These are phyloP conservation scores for Leptinotarsa undecemlineata DNA, from an alignment of 1,140 invertebrate genomes.

Conservation along the genomic window DNA sequence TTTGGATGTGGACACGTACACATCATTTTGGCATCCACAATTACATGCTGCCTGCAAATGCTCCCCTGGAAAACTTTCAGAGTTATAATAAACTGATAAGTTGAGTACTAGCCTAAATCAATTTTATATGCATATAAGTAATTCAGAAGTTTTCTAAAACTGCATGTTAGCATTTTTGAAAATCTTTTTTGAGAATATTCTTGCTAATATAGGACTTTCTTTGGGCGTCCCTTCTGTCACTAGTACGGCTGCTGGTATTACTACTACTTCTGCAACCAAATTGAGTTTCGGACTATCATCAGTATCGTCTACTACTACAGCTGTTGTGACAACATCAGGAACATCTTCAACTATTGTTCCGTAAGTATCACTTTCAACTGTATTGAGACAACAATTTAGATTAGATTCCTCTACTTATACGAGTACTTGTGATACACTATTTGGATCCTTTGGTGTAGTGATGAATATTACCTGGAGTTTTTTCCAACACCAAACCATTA, in stretches of 20 bases:
- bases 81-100: too few relatives aligned
- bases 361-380: not conserved
- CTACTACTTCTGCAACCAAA: slow-evolving; percentile 35
- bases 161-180: slow-evolving; percentile 42
- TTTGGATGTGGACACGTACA: too few relatives aligned
- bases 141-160: not conserved
- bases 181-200: slow-evolving; percentile 29
- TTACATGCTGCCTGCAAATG: too few relatives aligned
- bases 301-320: slow-evolving; percentile 35
- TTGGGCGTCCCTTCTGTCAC: slow-evolving; percentile 31
- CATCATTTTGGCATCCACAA: too few relatives aligned
- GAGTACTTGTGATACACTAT: too few relatives aligned
- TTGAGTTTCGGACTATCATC: slow-evolving; percentile 28
- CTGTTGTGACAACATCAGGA: slow-evolving; percentile 15
- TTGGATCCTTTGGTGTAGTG: too few relatives aligned
- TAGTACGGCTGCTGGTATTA: slow-evolving; percentile 21
- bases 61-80: too few relatives aligned
- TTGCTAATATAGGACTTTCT: slow-evolving; percentile 19
- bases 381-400: not conserved
- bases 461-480: too few relatives aligned
- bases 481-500: too few relatives aligned
- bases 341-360: not conserved
- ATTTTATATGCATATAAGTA: not conserved
- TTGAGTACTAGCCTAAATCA: too few relatives aligned
- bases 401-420: too few relatives aligned